Conservation (phyloP, 2,797 vertebrate genomes). For the Esox lucius region DNA sequence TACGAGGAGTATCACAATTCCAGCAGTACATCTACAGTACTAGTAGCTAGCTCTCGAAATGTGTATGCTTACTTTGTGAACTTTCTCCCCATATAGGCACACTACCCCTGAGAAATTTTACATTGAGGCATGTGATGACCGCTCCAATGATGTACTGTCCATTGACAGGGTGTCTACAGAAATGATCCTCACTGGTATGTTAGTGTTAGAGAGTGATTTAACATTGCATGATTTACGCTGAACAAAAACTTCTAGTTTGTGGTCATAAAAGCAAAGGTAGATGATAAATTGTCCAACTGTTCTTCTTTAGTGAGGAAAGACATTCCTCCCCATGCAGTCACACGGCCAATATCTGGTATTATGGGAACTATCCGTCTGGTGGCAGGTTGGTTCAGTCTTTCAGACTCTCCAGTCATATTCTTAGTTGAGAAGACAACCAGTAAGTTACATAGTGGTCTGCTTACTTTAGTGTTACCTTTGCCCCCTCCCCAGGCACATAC, state of each 20-base stretch:
- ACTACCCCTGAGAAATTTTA: slow-evolving; percentile 92
- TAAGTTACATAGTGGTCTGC: not conserved
- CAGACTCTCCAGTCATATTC: not conserved
- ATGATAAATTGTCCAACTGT: slow-evolving; percentile 7
- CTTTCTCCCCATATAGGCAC: slow-evolving; percentile 68
- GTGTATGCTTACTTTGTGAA: not conserved
- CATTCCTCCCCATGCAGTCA: slow-evolving; percentile 86
- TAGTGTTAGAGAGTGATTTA: not conserved
- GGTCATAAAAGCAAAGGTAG: not conserved
- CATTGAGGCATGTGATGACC: slow-evolving; percentile 88
- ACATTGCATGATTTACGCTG: not conserved
- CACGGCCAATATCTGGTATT: slow-evolving; percentile 86
- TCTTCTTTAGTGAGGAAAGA: slow-evolving; percentile 84
- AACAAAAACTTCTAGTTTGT: not conserved
- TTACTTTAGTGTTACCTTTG: not conserved
- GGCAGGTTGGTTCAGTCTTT: slow-evolving; percentile 79
- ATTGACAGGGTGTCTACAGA: slow-evolving; percentile 94
- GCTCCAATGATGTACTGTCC: slow-evolving; percentile 82
- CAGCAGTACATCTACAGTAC: not conserved
- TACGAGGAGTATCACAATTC: not conserved
- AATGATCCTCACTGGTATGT: slow-evolving; percentile 86
- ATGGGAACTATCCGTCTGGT: slow-evolving; percentile 92
- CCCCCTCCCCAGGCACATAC: slow-evolving; percentile 80
- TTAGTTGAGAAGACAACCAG: not conserved
- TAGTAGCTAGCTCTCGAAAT: not conserved